Conservation (phyloP, 1,140 invertebrate genomes). For the Brachionus paranguensis region DNA sequence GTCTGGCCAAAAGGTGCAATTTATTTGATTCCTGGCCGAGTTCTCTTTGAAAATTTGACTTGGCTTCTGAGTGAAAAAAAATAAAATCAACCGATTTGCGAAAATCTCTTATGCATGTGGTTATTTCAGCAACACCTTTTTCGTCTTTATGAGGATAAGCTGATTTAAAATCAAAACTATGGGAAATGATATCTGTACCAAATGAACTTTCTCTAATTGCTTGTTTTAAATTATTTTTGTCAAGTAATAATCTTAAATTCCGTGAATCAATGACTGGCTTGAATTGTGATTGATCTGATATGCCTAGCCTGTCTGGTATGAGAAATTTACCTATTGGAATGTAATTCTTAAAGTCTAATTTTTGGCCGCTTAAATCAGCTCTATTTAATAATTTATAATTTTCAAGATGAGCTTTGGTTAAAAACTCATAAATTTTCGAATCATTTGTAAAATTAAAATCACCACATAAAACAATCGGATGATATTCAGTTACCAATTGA, state of each 20-base stretch:
- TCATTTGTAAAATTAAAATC: constrained; percentile 77
- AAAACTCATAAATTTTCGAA: constrained; percentile 66
- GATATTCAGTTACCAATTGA: constrained; percentile 56
- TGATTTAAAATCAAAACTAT: constrained; percentile 34
- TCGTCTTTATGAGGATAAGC: neutral
- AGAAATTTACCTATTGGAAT: neutral
- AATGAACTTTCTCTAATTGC: neutral
- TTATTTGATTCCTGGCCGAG: neutral
- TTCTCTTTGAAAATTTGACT: neutral
- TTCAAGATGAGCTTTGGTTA: constrained; percentile 48
- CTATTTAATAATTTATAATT: neutral
- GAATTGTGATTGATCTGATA: constrained; percentile 32
- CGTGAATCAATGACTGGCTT: neutral
- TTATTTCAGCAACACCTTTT: neutral
- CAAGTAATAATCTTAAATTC: neutral
- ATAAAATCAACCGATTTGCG: constrained; percentile 25
- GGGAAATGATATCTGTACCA: neutral
- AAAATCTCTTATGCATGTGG: neutral
- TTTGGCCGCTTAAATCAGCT: neutral
- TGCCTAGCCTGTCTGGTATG: neutral
- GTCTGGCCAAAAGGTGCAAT: neutral
- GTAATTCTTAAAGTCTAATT: neutral
- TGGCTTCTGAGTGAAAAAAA: neutral
- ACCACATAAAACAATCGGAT: constrained; percentile 75
- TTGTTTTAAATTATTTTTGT: neutral